These are phyloP conservation scores for Drosophila teissieri DNA, from an alignment of 1,140 invertebrate species.

Conservation along the genomic window DNA sequence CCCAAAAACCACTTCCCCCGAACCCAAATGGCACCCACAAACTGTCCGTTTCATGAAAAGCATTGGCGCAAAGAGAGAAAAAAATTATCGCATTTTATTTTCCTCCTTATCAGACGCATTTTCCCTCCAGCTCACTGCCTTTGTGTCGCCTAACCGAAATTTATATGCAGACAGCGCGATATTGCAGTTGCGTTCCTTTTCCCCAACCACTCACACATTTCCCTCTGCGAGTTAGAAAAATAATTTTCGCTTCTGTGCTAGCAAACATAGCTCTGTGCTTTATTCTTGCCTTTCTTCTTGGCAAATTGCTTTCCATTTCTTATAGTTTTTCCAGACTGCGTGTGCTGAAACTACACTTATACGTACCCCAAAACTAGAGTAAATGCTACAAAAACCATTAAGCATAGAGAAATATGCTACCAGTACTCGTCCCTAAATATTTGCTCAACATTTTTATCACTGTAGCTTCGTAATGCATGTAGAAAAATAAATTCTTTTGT, in stretches of 20 bases:
- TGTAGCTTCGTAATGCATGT: neutral
- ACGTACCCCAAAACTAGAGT: no score
- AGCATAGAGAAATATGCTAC: no score
- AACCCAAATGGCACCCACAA: neutral
- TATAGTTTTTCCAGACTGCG: slow-evolving; percentile 27
- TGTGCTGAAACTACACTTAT: slow-evolving; percentile 1
- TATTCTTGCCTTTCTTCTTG: slow-evolving; percentile 25
- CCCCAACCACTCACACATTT: neutral
- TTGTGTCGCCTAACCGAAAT: slow-evolving; percentile 42
- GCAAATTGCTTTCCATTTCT: slow-evolving; percentile 61
- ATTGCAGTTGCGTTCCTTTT: slow-evolving; percentile 44
- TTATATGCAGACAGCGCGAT: slow-evolving; percentile 62
- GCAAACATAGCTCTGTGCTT: slow-evolving; percentile 28
- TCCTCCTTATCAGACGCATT: slow-evolving; percentile 61
- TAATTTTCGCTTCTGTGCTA: slow-evolving; percentile 56
- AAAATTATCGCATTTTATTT: slow-evolving; percentile 67
- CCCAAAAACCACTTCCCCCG: neutral
- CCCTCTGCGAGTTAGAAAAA: slow-evolving; percentile 30
- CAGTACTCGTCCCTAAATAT: neutral
- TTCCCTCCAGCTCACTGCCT: slow-evolving; percentile 26
- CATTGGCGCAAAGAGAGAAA: slow-evolving; percentile 21
- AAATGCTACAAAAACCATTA: no score
- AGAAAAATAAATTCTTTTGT: slow-evolving; percentile 5
- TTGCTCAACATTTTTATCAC: neutral
- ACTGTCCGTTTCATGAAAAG: slow-evolving; percentile 10